These are phyloP conservation scores for Macrophya annulata DNA, from an alignment of 2,888 invertebrate species.

Conservation along the genomic window DNA sequence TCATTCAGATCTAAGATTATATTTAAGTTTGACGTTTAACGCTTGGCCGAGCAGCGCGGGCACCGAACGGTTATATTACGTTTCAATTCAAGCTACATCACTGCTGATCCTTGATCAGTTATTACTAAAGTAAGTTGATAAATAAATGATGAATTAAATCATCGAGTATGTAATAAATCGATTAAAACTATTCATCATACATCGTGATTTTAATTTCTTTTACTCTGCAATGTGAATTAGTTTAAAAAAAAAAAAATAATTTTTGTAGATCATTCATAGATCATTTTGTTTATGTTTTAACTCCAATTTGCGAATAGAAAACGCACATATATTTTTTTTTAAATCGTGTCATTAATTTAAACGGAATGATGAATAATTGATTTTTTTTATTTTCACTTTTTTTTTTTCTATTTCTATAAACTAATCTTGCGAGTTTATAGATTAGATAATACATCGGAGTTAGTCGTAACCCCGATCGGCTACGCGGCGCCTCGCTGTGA, in stretches of 20 bases:
- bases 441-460: slow-evolving; percentile 24
- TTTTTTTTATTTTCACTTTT: not conserved
- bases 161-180: not conserved
- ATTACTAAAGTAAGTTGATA: not conserved
- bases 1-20: slow-evolving; percentile 9
- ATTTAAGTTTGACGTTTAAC: slow-evolving; percentile 29
- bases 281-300: too few species aligned
- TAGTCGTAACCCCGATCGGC: not conserved
- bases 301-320: too few species aligned
- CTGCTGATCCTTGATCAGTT: not conserved
- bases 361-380: not conserved
- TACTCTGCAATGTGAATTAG: too few species aligned
- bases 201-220: too few species aligned
- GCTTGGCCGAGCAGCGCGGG: slow-evolving; percentile 20
- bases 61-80: slow-evolving; percentile 33
- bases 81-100: not conserved
- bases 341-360: not conserved
- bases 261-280: too few species aligned
- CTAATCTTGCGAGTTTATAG: not conserved
- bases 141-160: not conserved
- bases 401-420: not conserved
- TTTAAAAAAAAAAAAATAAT: too few species aligned
- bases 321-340: not conserved
- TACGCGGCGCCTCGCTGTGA: not conserved
- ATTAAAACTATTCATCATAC: too few species aligned